A percentile compares a stretch with the other conserved stretches of the same genome.
phyloP scores from a whole-genome alignment of 2,113 vertebrate genomes.

The Caloenas nicobarica region DNA sequence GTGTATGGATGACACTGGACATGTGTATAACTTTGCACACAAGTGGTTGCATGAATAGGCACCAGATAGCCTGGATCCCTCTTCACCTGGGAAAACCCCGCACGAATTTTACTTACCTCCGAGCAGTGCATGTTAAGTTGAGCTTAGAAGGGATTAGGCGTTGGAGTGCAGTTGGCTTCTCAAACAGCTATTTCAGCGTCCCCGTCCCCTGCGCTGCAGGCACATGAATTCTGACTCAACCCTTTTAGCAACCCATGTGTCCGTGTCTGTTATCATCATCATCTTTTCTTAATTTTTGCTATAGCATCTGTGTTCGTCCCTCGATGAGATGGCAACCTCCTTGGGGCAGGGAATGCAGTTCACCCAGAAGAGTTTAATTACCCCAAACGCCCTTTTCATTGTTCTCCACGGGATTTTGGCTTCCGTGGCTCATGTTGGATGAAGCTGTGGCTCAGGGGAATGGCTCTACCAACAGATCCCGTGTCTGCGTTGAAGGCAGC shows the following conservation, averaged over 20 bases:
- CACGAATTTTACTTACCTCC: not conserved
- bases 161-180: not conserved
- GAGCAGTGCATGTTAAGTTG: not conserved
- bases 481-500: not conserved
- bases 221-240: not conserved
- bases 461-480: not conserved
- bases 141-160: not conserved
- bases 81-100: not conserved
- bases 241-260: not conserved
- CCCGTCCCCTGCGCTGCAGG: accelerated
- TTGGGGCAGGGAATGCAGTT: not conserved
- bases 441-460: not conserved
- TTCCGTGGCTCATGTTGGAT: not conserved
- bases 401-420: not conserved
- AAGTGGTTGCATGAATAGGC: not conserved
- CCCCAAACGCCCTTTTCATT: not conserved
- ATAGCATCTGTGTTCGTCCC: not conserved
- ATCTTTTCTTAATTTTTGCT: not conserved
- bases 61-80: not conserved
- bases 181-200: not conserved
- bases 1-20: not conserved
- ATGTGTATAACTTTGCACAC: not conserved
- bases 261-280: not conserved
- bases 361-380: not conserved
- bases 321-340: not conserved